Evolutionary conservation across 2,888 invertebrate genomes (phyloP).

Genomic region (Poecilobothrus nobilitatus): DNA sequence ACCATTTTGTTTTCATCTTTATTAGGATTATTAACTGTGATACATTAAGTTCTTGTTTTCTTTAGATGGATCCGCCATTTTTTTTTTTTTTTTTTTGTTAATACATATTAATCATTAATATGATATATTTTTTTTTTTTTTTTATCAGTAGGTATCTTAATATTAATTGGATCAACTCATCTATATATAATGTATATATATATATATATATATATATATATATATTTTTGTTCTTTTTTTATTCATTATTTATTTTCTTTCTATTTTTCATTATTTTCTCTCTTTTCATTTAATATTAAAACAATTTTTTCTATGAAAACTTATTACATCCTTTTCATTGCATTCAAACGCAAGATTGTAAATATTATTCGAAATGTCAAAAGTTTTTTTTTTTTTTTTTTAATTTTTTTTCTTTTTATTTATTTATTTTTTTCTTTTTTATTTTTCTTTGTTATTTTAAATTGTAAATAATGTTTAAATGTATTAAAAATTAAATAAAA

Average conservation of each 20-base stretch:
- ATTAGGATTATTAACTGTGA: too few species aligned
- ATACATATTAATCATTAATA: neutral
- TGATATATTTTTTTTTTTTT: too few species aligned
- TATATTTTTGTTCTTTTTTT: neutral
- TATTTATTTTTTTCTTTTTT: too few species aligned
- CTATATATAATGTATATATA: too few species aligned
- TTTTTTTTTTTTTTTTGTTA: too few species aligned
- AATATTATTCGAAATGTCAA: neutral
- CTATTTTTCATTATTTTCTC: neutral
- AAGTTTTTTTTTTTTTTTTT: neutral
- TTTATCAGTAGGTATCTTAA: too few species aligned
- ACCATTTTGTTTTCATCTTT: too few species aligned
- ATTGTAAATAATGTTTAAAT: constrained; percentile 3
- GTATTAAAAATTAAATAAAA: constrained; percentile 3
- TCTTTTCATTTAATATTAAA: neutral
- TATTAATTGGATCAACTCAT: too few species aligned
- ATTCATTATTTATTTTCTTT: neutral
- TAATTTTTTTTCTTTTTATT: too few species aligned
- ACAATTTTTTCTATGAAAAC: neutral
- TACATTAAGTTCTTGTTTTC: too few species aligned
- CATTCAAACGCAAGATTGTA: constrained; percentile 4
- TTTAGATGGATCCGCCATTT: too few species aligned
- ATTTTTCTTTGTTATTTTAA: neutral
- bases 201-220: too few species aligned
- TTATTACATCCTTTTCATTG: constrained; percentile 6